phyloP scores from a whole-genome alignment of 2,113 vertebrate species.

The Podarcis raffonei region DNA sequence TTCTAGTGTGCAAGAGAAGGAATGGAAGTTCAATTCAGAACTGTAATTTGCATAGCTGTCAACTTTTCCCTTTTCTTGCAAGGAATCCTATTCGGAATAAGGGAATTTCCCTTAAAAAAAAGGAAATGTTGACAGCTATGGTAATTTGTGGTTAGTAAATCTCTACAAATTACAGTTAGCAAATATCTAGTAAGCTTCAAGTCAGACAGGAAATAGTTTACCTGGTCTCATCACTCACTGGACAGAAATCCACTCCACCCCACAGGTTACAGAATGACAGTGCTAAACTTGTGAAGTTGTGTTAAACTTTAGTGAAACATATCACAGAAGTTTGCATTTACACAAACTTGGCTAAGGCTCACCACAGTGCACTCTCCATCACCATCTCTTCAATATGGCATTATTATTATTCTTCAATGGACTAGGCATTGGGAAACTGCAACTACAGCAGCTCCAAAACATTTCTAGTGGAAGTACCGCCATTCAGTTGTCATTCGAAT shows the following conservation, averaged over 20 bases:
- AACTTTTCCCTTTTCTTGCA: no score
- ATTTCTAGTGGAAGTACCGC: background rate
- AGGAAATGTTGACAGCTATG: no score
- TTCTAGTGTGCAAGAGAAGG: constrained; percentile 39
- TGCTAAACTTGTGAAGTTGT: background rate
- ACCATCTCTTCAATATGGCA: no score
- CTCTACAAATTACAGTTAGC: background rate
- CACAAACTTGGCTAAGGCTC: no score
- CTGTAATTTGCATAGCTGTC: background rate
- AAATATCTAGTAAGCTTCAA: constrained; percentile 39
- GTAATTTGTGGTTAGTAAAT: background rate
- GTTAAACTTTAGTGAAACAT: background rate
- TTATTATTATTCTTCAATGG: background rate
- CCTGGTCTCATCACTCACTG: constrained; percentile 34
- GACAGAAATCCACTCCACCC: background rate
- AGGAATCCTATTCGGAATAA: no score
- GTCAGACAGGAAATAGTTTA: constrained; percentile 51
- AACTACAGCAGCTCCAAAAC: background rate
- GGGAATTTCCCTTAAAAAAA: no score
- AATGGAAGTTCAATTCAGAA: constrained; percentile 30
- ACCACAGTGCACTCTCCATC: no score
- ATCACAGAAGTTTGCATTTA: background rate
- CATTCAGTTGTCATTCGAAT: background rate
- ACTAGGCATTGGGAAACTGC: background rate
- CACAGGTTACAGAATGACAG: background rate